Evolutionary conservation across 2,113 vertebrate species (phyloP).

Genomic region (Dicentrarchus labrax): DNA sequence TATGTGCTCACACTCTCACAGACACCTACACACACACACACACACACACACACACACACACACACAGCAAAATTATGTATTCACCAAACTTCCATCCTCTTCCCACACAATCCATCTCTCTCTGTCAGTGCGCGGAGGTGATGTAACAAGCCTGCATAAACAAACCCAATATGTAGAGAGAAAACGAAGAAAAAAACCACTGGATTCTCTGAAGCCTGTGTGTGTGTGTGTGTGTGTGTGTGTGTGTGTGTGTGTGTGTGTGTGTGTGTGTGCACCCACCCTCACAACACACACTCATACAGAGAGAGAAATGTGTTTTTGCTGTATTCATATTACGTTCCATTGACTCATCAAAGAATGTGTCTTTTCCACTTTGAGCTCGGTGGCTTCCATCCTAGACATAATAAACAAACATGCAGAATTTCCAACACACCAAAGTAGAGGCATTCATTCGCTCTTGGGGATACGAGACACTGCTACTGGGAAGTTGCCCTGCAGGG

Average conservation of each 20-base stretch:
- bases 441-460: slow-evolving; percentile 38
- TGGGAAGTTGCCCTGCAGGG: slow-evolving; percentile 6
- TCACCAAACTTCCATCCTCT: slow-evolving; percentile 63
- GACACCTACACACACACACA: too few species aligned
- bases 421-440: slow-evolving; percentile 55
- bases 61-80: slow-evolving; percentile 52
- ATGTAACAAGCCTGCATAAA: slow-evolving; percentile 73
- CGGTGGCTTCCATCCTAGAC: slow-evolving; percentile 48
- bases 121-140: slow-evolving; percentile 64
- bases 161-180: slow-evolving; percentile 40
- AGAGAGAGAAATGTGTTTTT: slow-evolving; percentile 32
- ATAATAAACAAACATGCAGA: slow-evolving; percentile 63
- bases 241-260: slow-evolving; percentile 10
- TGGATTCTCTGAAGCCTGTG: slow-evolving; percentile 4
- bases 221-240: slow-evolving; percentile 1
- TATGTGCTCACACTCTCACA: slow-evolving; percentile 1
- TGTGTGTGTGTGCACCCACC: not conserved
- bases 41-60: slow-evolving; percentile 33
- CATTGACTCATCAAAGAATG: slow-evolving; percentile 66
- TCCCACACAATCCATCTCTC: slow-evolving; percentile 69
- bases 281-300: slow-evolving; percentile 7
- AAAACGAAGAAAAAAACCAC: slow-evolving; percentile 40
- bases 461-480: slow-evolving; percentile 10
- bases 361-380: slow-evolving; percentile 58
- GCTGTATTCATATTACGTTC: slow-evolving; percentile 54